Evolutionary conservation across 2,797 vertebrate species (phyloP), one percentile per base, ranked within the genome.

Genomic region (Mycteria americana): DNA sequence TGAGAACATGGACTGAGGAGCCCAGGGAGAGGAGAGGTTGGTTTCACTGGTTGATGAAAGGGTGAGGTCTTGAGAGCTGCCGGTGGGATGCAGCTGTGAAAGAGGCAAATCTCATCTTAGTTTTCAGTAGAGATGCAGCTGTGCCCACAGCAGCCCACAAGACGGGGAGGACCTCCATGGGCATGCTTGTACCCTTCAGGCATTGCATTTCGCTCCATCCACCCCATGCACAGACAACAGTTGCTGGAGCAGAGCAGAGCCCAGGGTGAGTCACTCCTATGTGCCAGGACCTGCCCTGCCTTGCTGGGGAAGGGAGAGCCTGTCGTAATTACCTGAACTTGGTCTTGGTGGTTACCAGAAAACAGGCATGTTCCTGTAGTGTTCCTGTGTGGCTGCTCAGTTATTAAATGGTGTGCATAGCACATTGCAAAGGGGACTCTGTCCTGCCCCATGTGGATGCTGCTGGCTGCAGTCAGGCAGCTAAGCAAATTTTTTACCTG

Each of bases 161-260:
- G 60, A 24, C 0, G 1, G 11, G 63, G 24, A 89, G 53, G 25
- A n/a, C 31, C 24, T 41, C 62, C 43, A 2, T 0, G 0, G 60
- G 48, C 23, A 18, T 1, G 41, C 64, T 72, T 13, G 6, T 10
- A 14, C 3, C 31, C 56, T 76, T 37, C 54, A 23, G 63, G 22
- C 1, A 5, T 3, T 53, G 41, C 1, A 1, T 79, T 82, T 62
- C 0, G 1, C 46, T 57, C 48, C 48, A 22, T 37, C 48, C 7
- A 16, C 10, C 4, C 19, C 19, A 17, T 14, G 48, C 12, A 2
- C 53, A 35, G 81, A 6, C 18, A 30, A 11, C 30, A 19, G 72
- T 30, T 0, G 2, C 88, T 67, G 84, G 68, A 82, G 76, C 46
- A 5, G 82, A 50, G 79, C 21, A 2, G 69, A 53, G 51, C 74